Evolutionary conservation across 2,888 invertebrate genomes (phyloP), one percentile per base, ranked within the genome.

Genomic region (Spodoptera littoralis): DNA sequence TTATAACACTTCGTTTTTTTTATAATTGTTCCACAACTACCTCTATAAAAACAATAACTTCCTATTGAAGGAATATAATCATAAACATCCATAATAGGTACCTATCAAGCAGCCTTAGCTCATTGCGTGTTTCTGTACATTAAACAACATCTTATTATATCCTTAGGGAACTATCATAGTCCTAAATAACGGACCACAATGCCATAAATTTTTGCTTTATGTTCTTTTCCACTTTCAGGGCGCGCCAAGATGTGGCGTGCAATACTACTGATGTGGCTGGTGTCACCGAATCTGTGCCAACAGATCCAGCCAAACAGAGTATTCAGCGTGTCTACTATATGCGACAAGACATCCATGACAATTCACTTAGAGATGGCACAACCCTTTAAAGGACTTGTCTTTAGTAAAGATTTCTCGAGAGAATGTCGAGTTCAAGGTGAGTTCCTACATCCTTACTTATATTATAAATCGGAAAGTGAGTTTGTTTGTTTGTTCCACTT

Each of bases 321-420:
- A 72, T 83, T 94, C 70, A 95, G 95, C 67, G 91, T 96, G 11
- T 93, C 95, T 70, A 95, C 96, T 56, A 92, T 95, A 49, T 97
- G 97, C 85, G 96, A 96, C 76, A 94, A 96, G 62, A 95, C 95
- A 59, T 90, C 95, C 59, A 92, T 97, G 81, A 96, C 96, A 65
- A 95, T 97, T 65, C 95, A 95, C 59, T 84, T 97, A 12, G 91
- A 93, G 52, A 93, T 97, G 94, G 94, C 95, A 59, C 91, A 95
- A 70, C 95, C 96, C 0, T 97, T 97, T 90, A 96, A 96, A 77
- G 97, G 97, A 8, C 87, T 97, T 8, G 90, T 97, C 42, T 97
- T 97, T 82, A 96, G 97, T 69, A 97, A 96, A 88, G 97, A 97
- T 78, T 97, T 97, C 87, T 96, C 97, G 0, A 95, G 96, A 65